phyloP scores from a whole-genome alignment of 2,113 vertebrate species.

The Haemorhous mexicanus region DNA sequence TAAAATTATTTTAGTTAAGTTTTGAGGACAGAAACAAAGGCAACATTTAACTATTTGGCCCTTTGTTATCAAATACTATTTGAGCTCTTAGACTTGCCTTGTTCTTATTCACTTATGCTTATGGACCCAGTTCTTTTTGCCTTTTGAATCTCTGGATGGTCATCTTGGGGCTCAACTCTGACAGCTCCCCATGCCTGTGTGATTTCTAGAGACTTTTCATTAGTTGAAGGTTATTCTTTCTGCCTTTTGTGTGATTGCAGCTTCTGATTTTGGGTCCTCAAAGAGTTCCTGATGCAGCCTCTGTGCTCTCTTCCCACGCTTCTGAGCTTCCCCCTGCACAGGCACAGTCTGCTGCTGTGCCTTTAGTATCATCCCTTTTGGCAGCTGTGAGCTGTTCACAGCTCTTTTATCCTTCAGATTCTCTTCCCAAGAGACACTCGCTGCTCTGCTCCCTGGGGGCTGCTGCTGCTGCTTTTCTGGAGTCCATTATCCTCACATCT shows the following conservation, averaged over 20 bases:
- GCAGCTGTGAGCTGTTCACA: background rate
- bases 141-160: background rate
- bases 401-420: slow-evolving; percentile 53
- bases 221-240: background rate
- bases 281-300: background rate
- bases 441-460: slow-evolving; percentile 33
- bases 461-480: background rate
- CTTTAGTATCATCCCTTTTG: slow-evolving; percentile 43
- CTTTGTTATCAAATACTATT: background rate
- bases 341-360: slow-evolving; percentile 37
- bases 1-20: slow-evolving; percentile 44
- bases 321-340: slow-evolving; percentile 4
- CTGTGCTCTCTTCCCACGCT: slow-evolving; percentile 38
- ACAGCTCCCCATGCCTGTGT: background rate
- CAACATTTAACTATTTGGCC: background rate
- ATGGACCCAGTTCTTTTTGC: background rate
- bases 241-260: background rate
- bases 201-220: background rate
- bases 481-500: slow-evolving; percentile 38
- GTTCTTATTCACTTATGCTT: background rate
- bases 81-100: background rate
- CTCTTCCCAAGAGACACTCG: slow-evolving; percentile 27
- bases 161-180: background rate
- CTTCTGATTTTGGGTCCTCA: slow-evolving; percentile 30
- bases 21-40: slow-evolving; percentile 38